A percentile compares a stretch with the other conserved stretches of the same genome.
Evolutionary conservation across 2,888 invertebrate genomes (phyloP).

Genomic region (Brenthis ino): DNA sequence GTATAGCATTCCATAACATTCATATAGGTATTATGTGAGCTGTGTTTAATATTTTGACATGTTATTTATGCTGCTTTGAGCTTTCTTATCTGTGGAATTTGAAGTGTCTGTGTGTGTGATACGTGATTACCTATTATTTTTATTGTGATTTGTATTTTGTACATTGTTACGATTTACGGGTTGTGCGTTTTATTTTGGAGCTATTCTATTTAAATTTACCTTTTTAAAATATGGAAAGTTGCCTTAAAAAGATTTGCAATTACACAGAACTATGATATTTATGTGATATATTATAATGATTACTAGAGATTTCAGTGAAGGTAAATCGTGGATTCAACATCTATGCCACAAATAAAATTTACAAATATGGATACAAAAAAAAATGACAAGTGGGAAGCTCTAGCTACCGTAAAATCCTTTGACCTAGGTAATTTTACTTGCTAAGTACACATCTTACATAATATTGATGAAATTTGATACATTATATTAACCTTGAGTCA

Average conservation of each 20-base stretch:
- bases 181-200: background rate
- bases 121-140: conserved; percentile 1
- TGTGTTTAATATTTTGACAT: background rate
- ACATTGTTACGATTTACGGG: background rate
- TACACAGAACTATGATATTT: conserved; percentile 10
- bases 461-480: background rate
- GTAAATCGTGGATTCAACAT: conserved; percentile 61
- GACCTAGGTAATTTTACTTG: conserved; percentile 60
- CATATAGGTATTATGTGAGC: background rate
- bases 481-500: conserved; percentile 29
- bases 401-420: conserved; percentile 74
- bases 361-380: conserved; percentile 61
- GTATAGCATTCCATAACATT: too few relatives aligned
- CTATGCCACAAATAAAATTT: conserved; percentile 41
- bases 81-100: background rate
- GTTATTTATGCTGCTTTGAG: background rate
- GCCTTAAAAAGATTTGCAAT: background rate
- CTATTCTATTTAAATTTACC: background rate
- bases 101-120: too few relatives aligned
- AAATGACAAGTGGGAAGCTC: conserved; percentile 69
- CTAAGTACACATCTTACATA: conserved; percentile 1
- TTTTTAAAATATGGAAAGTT: background rate
- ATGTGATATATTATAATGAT: conserved; percentile 54
- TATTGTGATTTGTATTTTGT: background rate
- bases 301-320: conserved; percentile 53